Evolutionary conservation across 2,888 invertebrate species (phyloP), one percentile per base, ranked within the genome.

Genomic region (Cephalotes varians): DNA sequence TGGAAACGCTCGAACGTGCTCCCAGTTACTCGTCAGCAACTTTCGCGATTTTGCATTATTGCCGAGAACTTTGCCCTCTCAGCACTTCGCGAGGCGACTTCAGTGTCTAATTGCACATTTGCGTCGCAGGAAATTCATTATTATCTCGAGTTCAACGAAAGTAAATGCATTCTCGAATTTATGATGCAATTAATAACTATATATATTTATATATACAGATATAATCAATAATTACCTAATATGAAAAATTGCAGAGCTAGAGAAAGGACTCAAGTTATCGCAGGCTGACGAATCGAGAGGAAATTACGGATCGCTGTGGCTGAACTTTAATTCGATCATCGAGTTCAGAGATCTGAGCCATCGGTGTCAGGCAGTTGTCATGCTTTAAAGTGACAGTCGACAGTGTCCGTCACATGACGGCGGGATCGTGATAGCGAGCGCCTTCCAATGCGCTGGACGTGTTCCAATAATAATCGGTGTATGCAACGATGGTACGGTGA

Each of bases 1-100:
- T 69, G 10, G 77, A 77, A 77, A 77, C 56, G 71, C 69, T 77
- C 77, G 71, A 58, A 47, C 71, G 77, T 77, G 71, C 71, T 62
- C 21, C 77, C 56, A 40, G 54, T 69, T 77, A 56, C 71, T 71
- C 77, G 77, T 77, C 77, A 77, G 71, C 77, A 77, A 77, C 77
- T 77, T 77, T 77, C 56, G 69, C 54, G 69, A 77, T 77, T 77
- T 71, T 77, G 77, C 77, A 77, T 77, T 71, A 71, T 69, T 47
- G 71, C 56, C 71, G 71, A n/a, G 56, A 77, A 77, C 77, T 77
- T 71, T 71, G 77, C 56, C 56, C 56, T 44, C 56, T 69, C 77
- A 71, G 77, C 77, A 34, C 56, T 77, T 25, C 21, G 51, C 18
- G 69, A 21, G 56, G 31, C 40, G 77, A 56, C 71, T 77, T 25